Conservation (phyloP, 2,113 vertebrate species). For the Callionymus lyra region DNA sequence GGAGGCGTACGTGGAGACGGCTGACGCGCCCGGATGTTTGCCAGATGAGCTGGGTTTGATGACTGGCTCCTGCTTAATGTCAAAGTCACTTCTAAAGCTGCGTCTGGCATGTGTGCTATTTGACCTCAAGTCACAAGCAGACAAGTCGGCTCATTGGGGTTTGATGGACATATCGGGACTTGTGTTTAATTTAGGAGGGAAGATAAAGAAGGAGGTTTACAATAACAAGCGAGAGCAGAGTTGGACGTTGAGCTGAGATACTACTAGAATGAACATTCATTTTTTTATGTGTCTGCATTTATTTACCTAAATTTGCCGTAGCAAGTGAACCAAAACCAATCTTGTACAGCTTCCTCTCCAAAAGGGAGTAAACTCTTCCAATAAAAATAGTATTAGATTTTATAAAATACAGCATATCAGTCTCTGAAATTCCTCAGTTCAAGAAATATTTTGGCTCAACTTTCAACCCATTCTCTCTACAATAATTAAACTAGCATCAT, state of each 20-base stretch:
- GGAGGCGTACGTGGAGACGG: conserved; percentile 24
- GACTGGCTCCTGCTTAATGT: conserved; percentile 59
- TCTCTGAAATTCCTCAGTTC: too few relatives aligned
- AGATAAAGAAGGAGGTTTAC: conserved; percentile 9
- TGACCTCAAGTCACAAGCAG: conserved; percentile 55
- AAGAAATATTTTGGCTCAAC: too few relatives aligned
- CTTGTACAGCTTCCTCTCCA: too few relatives aligned
- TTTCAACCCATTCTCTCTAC: too few relatives aligned
- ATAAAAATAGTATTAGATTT: too few relatives aligned
- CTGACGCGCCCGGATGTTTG: conserved; percentile 31
- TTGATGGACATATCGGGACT: conserved; percentile 44
- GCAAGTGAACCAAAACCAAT: too few relatives aligned
- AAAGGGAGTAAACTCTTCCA: too few relatives aligned
- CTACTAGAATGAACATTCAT: too few relatives aligned
- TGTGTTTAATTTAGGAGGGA: conserved; percentile 6
- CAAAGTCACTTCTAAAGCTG: conserved; percentile 55
- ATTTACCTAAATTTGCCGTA: too few relatives aligned
- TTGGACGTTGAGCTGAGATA: conserved; percentile 11
- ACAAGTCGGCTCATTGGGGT: conserved; percentile 45
- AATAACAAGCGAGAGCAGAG: conserved; percentile 1
- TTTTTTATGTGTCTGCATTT: too few relatives aligned
- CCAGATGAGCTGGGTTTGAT: conserved; percentile 41
- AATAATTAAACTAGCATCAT: too few relatives aligned
- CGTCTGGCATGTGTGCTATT: conserved; percentile 52
- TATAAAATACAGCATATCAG: too few relatives aligned